phyloP scores from a whole-genome alignment of 1,140 invertebrate species.

The Hylyphantes graminicola region DNA sequence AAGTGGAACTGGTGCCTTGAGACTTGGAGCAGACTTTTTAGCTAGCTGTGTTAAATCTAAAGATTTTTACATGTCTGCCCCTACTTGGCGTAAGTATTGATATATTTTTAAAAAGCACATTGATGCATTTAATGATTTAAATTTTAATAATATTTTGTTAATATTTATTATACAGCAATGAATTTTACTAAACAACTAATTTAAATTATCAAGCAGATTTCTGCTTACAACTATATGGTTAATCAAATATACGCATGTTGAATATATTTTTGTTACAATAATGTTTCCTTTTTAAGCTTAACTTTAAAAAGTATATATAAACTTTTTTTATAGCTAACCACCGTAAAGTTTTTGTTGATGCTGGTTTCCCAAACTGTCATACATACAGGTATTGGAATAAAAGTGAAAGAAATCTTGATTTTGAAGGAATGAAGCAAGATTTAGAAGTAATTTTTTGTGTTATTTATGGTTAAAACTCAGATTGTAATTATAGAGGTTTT shows the following conservation, averaged over 20 bases:
- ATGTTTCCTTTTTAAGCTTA: neutral
- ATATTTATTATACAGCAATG: neutral
- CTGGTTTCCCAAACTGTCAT: constrained; percentile 84
- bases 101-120: neutral
- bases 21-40: constrained; percentile 91
- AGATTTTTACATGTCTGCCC: constrained; percentile 89
- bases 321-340: constrained; percentile 83
- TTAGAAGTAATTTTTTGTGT: constrained; percentile 65
- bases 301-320: neutral
- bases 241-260: neutral
- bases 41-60: constrained; percentile 78
- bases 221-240: neutral
- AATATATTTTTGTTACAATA: neutral
- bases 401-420: constrained; percentile 79
- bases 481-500: no score
- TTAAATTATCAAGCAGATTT: neutral
- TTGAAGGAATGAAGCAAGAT: constrained; percentile 86
- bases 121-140: neutral
- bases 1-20: constrained; percentile 92
- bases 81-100: constrained; percentile 88
- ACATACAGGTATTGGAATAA: constrained; percentile 95
- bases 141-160: neutral
- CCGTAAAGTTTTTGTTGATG: constrained; percentile 84
- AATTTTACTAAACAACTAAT: neutral
- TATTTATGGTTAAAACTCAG: no score